Percentiles rank a stretch among this genome's conserved stretches.
Conservation (phyloP, 1,140 invertebrate species). For the Bombus balteatus region DNA sequence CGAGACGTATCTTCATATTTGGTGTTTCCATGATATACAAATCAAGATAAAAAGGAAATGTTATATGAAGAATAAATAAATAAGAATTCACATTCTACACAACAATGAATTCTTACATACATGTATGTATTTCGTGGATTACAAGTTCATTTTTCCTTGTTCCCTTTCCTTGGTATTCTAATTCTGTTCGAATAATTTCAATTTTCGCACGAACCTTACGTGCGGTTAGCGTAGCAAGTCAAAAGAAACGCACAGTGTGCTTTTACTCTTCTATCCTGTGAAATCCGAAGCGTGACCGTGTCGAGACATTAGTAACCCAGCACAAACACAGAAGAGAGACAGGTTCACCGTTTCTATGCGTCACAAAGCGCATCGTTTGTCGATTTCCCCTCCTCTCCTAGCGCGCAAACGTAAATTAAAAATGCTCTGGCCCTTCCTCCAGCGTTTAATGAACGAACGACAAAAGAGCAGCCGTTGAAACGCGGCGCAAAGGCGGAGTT, state of each 20-base stretch:
- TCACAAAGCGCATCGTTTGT: conserved; percentile 52
- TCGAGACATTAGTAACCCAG: neutral
- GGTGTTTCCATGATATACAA: no score
- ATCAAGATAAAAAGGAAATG: no score
- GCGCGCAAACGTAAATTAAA: conserved; percentile 76
- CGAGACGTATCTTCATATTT: no score
- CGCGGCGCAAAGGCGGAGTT: conserved; percentile 62
- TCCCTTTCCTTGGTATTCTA: no score
- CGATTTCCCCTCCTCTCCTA: conserved; percentile 53
- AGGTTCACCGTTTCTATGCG: neutral
- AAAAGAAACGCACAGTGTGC: neutral
- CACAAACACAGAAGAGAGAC: neutral
- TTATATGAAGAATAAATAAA: no score
- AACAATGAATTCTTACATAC: no score
- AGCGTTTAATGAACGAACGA: conserved; percentile 74
- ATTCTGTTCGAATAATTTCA: no score
- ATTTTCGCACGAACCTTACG: neutral
- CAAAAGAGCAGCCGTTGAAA: conserved; percentile 71
- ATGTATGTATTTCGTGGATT: no score
- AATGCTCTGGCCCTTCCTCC: conserved; percentile 62
- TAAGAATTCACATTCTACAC: no score
- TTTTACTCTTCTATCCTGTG: no score
- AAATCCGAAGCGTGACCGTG: conserved; percentile 3
- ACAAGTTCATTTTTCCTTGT: no score
- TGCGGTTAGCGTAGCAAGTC: neutral